Base-by-base conservation (phyloP, 2,797 vertebrate species). In the Oreochromis grahami region DNA sequence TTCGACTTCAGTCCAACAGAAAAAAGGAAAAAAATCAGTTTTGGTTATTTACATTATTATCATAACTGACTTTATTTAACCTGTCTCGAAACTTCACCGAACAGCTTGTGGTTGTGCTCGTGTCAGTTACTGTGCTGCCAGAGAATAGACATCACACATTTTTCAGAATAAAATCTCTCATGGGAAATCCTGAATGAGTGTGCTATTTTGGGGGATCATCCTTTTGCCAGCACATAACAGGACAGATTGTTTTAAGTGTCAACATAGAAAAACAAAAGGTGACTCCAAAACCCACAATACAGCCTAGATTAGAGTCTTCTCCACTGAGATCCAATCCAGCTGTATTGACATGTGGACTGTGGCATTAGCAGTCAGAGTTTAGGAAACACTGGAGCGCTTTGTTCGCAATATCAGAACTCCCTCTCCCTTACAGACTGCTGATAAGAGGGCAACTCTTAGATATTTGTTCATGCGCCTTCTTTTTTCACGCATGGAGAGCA, bases 141-240 rank as follows among this genome's bases (percentile, higher is more conserved):
- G 29, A 84, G 51, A 88, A 79, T 41, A 85, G 55, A 81, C 74
- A 88, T 85, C 83, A 87, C 68, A 80, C 32, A 15, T 51, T 88
- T 80, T 87, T 45, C 21, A 60, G 56, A 85, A 80, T 76, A 93
- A 77, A 78, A 32, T 55, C 58, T 55, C 86, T 88, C 21, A 19
- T 85, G 86, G 88, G 91, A 86, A 88, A 70, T 92, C 83, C 85
- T 89, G 87, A 88, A 79, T 3, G 58, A 56, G 10, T 45, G 26
- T 65, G 85, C 78, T 93, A 87, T 92, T 91, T 89, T 87, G 5
- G 83, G 89, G 81, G 74, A 86, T 81, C 78, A 70, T 80, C 50
- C 26, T 7, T 80, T 80, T 93, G 76, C 87, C 85, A 86, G 81
- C 63, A 74, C 50, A 80, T 11, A 85, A 84, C 24, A 78, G 65